These are phyloP conservation scores for Andrena chrysosceles DNA, from an alignment of 2,888 invertebrate genomes.

Conservation along the genomic window DNA sequence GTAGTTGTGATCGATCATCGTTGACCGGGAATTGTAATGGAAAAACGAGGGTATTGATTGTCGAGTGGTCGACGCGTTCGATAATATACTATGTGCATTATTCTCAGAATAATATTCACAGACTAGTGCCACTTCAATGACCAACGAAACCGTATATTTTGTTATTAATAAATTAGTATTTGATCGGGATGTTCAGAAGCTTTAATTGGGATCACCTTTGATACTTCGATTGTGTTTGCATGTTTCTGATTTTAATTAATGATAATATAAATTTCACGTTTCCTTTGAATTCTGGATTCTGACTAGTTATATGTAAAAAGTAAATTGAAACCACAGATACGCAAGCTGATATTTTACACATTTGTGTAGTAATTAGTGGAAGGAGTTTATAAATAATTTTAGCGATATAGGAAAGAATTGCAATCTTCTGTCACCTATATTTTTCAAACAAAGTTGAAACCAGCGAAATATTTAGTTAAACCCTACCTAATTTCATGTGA, in stretches of 20 bases:
- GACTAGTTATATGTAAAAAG: neutral
- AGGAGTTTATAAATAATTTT: too few species aligned
- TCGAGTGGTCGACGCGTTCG: constrained; percentile 25
- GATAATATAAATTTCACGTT: neutral
- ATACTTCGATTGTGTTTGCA: neutral
- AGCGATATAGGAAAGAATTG: too few species aligned
- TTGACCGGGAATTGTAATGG: constrained; percentile 30
- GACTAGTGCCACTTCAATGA: neutral
- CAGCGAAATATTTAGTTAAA: too few species aligned
- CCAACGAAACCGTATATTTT: neutral
- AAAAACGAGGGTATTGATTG: constrained; percentile 34
- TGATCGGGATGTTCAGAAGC: neutral
- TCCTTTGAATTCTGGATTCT: neutral
- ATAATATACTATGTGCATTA: constrained; percentile 4
- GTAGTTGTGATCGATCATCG: constrained; percentile 35
- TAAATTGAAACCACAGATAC: neutral
- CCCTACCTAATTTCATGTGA: too few species aligned
- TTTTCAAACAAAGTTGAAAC: too few species aligned
- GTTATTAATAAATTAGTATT: neutral
- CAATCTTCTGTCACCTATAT: too few species aligned
- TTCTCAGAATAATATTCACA: neutral
- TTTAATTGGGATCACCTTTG: constrained; percentile 2
- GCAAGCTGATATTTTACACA: neutral
- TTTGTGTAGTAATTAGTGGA: too few species aligned
- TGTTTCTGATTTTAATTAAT: neutral